These are phyloP conservation scores for Pyrrhosoma nymphula DNA, from an alignment of 2,888 invertebrate species.

Conservation along the genomic window DNA sequence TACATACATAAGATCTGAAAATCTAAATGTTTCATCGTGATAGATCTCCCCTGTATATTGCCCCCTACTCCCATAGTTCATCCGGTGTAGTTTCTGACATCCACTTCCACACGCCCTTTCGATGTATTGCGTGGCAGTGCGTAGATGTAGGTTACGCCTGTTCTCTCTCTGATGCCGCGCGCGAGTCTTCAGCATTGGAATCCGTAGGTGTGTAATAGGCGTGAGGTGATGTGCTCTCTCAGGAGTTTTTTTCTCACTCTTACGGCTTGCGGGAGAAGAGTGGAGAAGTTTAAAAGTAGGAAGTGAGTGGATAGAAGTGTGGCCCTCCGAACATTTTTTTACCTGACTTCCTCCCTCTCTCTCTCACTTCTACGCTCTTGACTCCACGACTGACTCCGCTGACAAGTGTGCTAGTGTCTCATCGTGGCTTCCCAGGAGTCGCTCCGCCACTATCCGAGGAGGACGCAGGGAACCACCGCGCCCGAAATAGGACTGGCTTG, in stretches of 20 bases:
- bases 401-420: neutral
- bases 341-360: neutral
- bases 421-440: conserved; percentile 3
- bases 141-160: too few species aligned
- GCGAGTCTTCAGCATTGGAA: neutral
- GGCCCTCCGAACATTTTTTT: neutral
- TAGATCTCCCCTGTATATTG: too few species aligned
- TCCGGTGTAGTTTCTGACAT: too few species aligned
- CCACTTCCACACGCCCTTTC: too few species aligned
- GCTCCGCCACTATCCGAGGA: neutral
- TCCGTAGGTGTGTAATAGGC: neutral
- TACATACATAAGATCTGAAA: too few species aligned
- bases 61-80: too few species aligned
- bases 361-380: neutral
- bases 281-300: neutral
- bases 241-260: neutral
- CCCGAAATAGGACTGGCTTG: neutral
- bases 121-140: too few species aligned
- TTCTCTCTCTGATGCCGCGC: too few species aligned
- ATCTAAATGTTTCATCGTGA: too few species aligned
- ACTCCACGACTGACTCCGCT: neutral
- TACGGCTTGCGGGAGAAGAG: neutral
- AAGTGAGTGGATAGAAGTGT: neutral
- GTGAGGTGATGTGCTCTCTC: neutral
- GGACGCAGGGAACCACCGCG: neutral